Evolutionary conservation across 1,140 invertebrate species (phyloP), one percentile per base, ranked within the genome.

Genomic region (Zaprionus gabonicus): DNA sequence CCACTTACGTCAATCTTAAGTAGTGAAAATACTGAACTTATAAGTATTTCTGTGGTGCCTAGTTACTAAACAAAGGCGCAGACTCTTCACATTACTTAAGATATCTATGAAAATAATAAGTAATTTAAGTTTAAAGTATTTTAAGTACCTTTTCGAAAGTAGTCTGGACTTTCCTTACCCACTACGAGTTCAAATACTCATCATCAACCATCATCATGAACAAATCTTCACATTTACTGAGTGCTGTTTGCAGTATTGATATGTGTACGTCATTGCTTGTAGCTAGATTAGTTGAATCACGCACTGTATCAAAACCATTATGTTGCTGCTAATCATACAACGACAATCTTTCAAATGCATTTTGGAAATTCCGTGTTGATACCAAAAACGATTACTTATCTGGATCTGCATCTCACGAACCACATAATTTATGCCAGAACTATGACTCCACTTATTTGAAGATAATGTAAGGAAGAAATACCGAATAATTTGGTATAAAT

Each of bases 401-500:
- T 20, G 3, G 1, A 4, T 23, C 7, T 51, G 23, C 20, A 23
- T 25, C 23, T 25, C 1, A 23, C 9, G 17, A 41, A 59, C 9
- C 41, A 9, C n/a, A 46, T 41, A 15, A 59, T 59, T 59, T 41
- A 41, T 51, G 20, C 7, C 23, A 58, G 12, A 15, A 28, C 20
- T 31, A 23, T 63, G 27, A 20, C 59, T 25, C 44, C 41, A 60
- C 44, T 27, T n/a, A 62, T 10, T 31, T 63, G 0, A 13, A 46
- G 59, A 62, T 63, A 34, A 49, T 20, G 59, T 5, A 17, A 2
- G 12, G 10, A 49, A 36, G 7, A 15, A 20, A n/a, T 34, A 13
- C 15, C 23, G 10, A n/a, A 25, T 53, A n/a, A 10, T 64, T 64
- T 17, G 12, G 62, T 64, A 64, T 64, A 64, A 53, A 64, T 25